A percentile compares a stretch with the other conserved stretches of the same genome.
phyloP scores from a whole-genome alignment of 1,140 invertebrate genomes.

The Elymnias hypermnestra region DNA sequence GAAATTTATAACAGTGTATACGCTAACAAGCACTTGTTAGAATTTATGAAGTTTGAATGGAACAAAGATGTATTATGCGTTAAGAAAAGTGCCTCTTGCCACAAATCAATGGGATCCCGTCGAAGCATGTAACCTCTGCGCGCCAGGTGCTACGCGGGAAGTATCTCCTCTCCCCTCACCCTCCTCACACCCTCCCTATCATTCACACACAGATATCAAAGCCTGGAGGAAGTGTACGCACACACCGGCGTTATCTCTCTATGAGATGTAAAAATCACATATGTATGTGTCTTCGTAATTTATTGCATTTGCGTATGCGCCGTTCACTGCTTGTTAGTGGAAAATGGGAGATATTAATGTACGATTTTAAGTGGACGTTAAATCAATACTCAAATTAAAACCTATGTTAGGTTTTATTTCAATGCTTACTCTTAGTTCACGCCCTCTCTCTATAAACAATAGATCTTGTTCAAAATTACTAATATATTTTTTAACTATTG shows the following conservation, averaged over 20 bases:
- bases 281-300: conserved; percentile 53
- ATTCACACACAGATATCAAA: conserved; percentile 25
- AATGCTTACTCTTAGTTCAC: no score
- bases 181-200: conserved; percentile 22
- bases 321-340: conserved; percentile 34
- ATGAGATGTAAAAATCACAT: conserved; percentile 33
- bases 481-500: no score
- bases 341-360: conserved; percentile 55
- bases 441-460: no score
- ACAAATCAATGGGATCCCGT: conserved; percentile 68
- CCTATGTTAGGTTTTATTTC: background rate
- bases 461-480: no score
- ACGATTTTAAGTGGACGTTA: conserved; percentile 38
- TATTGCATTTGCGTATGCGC: conserved; percentile 60
- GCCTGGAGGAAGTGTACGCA: conserved; percentile 39
- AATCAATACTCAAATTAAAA: background rate
- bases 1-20: no score
- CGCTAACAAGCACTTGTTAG: background rate
- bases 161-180: conserved; percentile 32
- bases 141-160: conserved; percentile 70
- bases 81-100: conserved; percentile 33
- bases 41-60: background rate
- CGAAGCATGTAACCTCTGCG: conserved; percentile 55
- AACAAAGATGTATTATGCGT: conserved; percentile 7
- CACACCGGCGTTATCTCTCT: conserved; percentile 9